A percentile compares a stretch with the other conserved stretches of the same genome.
phyloP scores from a whole-genome alignment of 2,888 invertebrate genomes.

The Norana najaformis region DNA sequence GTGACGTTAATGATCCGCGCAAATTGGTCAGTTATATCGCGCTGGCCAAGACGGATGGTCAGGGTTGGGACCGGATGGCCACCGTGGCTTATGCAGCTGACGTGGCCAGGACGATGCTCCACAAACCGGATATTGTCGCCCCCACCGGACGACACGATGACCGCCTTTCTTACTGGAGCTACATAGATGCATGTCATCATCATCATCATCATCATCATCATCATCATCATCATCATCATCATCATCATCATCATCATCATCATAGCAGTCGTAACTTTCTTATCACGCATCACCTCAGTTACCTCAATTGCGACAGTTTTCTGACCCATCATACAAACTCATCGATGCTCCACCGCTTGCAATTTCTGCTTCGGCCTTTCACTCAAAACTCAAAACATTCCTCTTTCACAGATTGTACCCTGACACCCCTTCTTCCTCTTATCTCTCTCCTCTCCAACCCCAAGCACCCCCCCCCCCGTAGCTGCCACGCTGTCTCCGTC shows the following conservation, averaged over 20 bases:
- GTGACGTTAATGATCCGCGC: not conserved
- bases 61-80: not conserved
- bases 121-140: not conserved
- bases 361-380: no score
- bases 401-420: no score
- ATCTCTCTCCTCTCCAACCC: no score
- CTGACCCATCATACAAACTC: no score
- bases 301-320: not conserved
- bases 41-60: conserved; percentile 8
- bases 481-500: no score
- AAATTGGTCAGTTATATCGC: conserved; percentile 15
- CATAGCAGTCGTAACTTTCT: not conserved
- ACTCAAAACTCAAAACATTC: no score
- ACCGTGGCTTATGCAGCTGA: not conserved
- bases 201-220: conserved; percentile 20
- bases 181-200: not conserved
- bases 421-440: no score
- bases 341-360: no score
- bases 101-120: conserved; percentile 14
- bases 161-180: not conserved
- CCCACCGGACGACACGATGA: not conserved
- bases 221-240: conserved; percentile 27
- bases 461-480: no score
- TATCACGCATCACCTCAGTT: not conserved
- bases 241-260: conserved; percentile 31